Evolutionary conservation across 2,888 invertebrate genomes (phyloP).

Genomic region (Nemapogon koenigi): DNA sequence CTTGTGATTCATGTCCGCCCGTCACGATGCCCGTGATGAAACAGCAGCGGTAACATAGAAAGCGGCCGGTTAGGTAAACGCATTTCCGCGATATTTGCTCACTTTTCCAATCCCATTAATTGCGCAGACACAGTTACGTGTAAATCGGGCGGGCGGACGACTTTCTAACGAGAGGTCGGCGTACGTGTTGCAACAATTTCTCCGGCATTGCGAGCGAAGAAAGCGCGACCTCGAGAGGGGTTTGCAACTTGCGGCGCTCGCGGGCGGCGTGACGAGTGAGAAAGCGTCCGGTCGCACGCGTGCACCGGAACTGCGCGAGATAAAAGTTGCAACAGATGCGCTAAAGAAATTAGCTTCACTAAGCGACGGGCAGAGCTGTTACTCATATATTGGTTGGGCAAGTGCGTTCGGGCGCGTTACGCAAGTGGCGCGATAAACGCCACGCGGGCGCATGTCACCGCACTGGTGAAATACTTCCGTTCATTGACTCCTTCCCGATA

Average conservation of each 20-base stretch:
- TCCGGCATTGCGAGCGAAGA: constrained; percentile 61
- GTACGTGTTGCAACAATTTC: constrained; percentile 65
- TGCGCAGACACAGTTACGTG: constrained; percentile 61
- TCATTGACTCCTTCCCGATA: constrained; percentile 63
- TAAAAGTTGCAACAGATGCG: constrained; percentile 31
- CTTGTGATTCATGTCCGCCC: constrained; percentile 28
- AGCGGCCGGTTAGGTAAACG: constrained; percentile 51
- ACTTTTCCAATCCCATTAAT: constrained; percentile 51
- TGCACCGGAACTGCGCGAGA: constrained; percentile 18
- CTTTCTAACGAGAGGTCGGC: constrained; percentile 64
- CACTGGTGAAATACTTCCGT: constrained; percentile 59
- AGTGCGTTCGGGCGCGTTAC: constrained; percentile 40
- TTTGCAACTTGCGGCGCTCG: constrained; percentile 44
- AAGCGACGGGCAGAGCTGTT: constrained; percentile 18
- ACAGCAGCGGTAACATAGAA: constrained; percentile 34
- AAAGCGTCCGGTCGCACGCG: constrained; percentile 43
- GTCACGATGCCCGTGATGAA: constrained; percentile 48
- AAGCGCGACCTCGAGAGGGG: constrained; percentile 61
- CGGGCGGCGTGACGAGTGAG: constrained; percentile 32
- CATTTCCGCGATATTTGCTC: constrained; percentile 46
- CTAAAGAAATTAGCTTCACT: constrained; percentile 30
- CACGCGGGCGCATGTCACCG: constrained; percentile 49
- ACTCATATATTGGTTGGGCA: constrained; percentile 41
- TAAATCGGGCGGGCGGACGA: constrained; percentile 54
- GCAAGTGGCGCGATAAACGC: constrained; percentile 32